Evolutionary conservation across 37 sponge, comb jelly and placozoan genomes (phyloP).

Genomic region (Hormiphora californensis): DNA sequence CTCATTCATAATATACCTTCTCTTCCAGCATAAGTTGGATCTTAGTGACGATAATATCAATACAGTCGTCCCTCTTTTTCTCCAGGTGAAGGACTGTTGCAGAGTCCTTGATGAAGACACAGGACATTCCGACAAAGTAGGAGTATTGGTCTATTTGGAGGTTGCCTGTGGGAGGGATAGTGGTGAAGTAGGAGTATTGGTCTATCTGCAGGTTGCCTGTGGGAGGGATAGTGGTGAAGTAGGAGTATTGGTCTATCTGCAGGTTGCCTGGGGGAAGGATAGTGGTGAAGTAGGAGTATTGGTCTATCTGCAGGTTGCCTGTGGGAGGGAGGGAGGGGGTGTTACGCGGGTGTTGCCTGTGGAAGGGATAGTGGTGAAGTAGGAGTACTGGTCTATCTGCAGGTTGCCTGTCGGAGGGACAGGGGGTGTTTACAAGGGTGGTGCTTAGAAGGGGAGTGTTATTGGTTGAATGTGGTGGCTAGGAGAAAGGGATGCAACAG

Average conservation of each 20-base stretch:
- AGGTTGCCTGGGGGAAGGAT: neutral
- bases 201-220: conserved; percentile 37
- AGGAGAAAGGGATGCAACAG: too few relatives aligned
- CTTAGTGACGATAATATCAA: neutral
- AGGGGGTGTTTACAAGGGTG: too few relatives aligned
- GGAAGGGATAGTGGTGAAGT: too few relatives aligned
- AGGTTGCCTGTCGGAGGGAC: too few relatives aligned
- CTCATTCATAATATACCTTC: too few relatives aligned
- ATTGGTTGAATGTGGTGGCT: too few relatives aligned
- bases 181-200: neutral
- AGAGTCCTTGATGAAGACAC: conserved; percentile 45
- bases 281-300: neutral
- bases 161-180: neutral
- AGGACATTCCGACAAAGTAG: conserved; percentile 11
- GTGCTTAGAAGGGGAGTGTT: too few relatives aligned
- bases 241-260: conserved; percentile 13
- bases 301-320: conserved; percentile 40
- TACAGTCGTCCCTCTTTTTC: conserved; percentile 39
- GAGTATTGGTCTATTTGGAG: conserved; percentile 9
- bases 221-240: neutral
- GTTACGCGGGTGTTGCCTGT: too few relatives aligned
- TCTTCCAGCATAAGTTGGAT: conserved; percentile 38
- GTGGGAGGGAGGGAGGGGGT: too few relatives aligned
- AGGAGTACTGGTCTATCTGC: too few relatives aligned
- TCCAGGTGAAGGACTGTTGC: conserved; percentile 40